These are phyloP conservation scores for Protaetia brevitarsis DNA, from an alignment of 1,140 invertebrate species.

Conservation along the genomic window DNA sequence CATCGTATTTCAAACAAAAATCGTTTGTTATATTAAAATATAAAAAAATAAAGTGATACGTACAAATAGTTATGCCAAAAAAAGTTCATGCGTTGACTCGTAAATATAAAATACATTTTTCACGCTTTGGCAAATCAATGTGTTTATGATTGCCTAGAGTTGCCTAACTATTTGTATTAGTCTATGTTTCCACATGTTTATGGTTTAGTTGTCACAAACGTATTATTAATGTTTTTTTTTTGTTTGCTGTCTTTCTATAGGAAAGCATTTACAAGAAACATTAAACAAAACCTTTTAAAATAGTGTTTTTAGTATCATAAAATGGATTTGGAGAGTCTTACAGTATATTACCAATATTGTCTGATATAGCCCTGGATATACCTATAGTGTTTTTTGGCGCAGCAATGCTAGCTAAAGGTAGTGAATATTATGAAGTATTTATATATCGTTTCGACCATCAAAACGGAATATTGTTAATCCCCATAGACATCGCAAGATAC, in stretches of 20 bases:
- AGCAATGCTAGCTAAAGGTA: neutral
- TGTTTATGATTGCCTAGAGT: too few species aligned
- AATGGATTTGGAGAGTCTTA: neutral
- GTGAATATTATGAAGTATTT: neutral
- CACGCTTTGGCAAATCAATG: too few species aligned
- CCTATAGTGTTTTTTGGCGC: neutral
- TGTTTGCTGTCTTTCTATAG: neutral
- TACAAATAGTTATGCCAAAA: too few species aligned
- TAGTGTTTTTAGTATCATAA: neutral
- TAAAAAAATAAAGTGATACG: too few species aligned
- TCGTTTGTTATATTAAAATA: too few species aligned
- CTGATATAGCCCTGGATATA: neutral
- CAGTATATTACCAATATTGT: neutral
- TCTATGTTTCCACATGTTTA: too few species aligned
- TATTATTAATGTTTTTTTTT: too few species aligned
- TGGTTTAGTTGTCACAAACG: too few species aligned
- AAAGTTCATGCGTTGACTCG: too few species aligned
- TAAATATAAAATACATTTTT: too few species aligned
- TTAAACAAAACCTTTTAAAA: neutral
- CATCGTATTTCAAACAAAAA: too few species aligned
- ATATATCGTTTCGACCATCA: neutral
- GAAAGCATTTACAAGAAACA: neutral
- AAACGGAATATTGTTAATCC: neutral
- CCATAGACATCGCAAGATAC: neutral
- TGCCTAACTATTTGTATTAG: too few species aligned